Evolutionary conservation across 2,113 vertebrate genomes (phyloP).

Genomic region (Pseudopipra pipra): DNA sequence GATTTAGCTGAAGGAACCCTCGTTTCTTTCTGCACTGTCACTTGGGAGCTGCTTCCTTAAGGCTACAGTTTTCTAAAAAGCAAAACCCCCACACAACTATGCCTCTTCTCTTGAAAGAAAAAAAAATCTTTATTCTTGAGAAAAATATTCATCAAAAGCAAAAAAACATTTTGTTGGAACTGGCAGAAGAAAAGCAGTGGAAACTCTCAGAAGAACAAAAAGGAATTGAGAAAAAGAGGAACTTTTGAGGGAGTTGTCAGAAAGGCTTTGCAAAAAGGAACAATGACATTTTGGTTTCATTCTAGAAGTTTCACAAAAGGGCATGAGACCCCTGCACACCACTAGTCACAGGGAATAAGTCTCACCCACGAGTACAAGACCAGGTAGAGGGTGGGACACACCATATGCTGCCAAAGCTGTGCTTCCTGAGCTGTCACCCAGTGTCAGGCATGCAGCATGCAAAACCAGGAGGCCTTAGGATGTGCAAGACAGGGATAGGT

Average conservation of each 20-base stretch:
- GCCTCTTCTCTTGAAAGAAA: not conserved
- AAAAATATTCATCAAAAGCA: not conserved
- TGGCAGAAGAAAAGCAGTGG: not conserved
- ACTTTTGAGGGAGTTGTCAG: not conserved
- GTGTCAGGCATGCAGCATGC: not conserved
- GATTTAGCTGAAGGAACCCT: not conserved
- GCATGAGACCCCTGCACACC: not conserved
- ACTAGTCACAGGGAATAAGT: not conserved
- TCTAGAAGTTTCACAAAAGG: conserved; percentile 20
- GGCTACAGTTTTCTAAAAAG: not conserved
- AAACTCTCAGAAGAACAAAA: conserved; percentile 22
- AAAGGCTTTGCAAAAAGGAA: conserved; percentile 35
- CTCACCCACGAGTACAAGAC: not conserved
- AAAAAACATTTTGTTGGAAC: not conserved
- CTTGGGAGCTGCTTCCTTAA: not conserved
- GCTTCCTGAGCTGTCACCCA: not conserved
- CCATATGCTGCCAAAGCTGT: rapidly evolving
- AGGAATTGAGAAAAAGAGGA: conserved; percentile 35
- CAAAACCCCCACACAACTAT: not conserved
- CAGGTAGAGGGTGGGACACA: not conserved
- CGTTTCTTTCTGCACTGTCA: not conserved
- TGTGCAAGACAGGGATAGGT: not conserved
- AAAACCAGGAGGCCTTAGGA: not conserved
- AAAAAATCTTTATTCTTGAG: not conserved
- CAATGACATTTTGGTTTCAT: not conserved